Evolutionary conservation across 2,797 vertebrate genomes (phyloP).

Genomic region (Hypotaenidia okinawae): DNA sequence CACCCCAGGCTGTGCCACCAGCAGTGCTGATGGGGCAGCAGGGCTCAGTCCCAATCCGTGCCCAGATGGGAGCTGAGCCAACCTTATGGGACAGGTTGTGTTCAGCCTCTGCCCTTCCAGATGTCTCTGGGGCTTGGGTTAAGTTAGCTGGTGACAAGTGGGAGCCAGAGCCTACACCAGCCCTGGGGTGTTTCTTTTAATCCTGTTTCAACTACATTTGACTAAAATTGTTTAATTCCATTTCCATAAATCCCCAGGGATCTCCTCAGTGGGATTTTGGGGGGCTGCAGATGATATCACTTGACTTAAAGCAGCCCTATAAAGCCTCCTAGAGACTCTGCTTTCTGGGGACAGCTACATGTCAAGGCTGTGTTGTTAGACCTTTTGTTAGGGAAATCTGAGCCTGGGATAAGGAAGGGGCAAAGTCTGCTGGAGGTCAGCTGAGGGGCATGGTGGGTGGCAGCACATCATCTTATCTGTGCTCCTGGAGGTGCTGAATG

Average conservation of each 20-base stretch:
- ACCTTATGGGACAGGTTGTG: accelerated
- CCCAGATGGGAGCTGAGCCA: not conserved
- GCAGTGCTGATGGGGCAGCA: accelerated
- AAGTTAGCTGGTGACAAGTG: too few species aligned
- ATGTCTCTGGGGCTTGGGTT: not conserved
- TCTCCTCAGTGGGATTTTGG: not conserved
- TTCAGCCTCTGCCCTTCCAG: not conserved
- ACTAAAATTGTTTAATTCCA: not conserved
- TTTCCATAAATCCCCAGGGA: not conserved
- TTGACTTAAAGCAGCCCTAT: not conserved
- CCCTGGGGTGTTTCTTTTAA: not conserved
- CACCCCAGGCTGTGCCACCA: accelerated
- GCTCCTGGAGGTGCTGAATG: not conserved
- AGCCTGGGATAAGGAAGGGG: not conserved
- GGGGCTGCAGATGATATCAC: not conserved
- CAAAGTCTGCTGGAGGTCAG: not conserved
- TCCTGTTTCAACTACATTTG: not conserved
- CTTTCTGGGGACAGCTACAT: not conserved
- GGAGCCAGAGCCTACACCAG: accelerated
- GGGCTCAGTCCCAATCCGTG: not conserved
- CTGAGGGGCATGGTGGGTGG: not conserved
- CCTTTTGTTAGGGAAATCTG: not conserved
- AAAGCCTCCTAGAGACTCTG: not conserved
- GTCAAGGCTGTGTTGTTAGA: not conserved
- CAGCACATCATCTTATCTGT: not conserved